Conservation (phyloP, 1,140 invertebrate species). For the Drosophila mojavensis region DNA sequence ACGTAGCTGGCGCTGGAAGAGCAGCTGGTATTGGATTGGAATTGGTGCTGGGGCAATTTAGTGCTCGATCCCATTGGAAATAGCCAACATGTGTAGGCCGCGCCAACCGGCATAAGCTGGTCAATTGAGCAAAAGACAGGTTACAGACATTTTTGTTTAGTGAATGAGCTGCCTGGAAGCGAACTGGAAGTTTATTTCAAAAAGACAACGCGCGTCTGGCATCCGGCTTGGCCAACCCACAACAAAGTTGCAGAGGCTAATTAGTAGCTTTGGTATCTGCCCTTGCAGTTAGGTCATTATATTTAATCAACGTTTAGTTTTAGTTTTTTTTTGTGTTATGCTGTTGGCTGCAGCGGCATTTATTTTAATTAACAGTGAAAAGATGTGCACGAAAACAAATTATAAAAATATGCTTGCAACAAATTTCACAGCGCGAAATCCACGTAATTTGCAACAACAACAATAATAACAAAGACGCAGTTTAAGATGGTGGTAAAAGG, state of each 20-base stretch:
- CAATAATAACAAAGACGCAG: slow-evolving; percentile 25
- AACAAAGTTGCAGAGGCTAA: slow-evolving; percentile 1
- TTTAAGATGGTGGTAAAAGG: slow-evolving; percentile 60
- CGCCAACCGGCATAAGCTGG: slow-evolving; percentile 33
- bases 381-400: slow-evolving; percentile 48
- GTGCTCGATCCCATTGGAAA: slow-evolving; percentile 36
- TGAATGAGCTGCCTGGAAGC: slow-evolving; percentile 10
- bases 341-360: slow-evolving; percentile 37
- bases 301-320: slow-evolving; percentile 35
- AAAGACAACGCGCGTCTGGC: slow-evolving; percentile 8
- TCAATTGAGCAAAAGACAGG: slow-evolving; percentile 21
- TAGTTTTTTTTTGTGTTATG: slow-evolving; percentile 13
- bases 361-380: slow-evolving; percentile 60
- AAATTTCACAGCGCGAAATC: slow-evolving; percentile 69
- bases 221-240: slow-evolving; percentile 5
- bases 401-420: slow-evolving; percentile 60
- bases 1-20: slow-evolving; percentile 22
- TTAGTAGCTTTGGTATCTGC: slow-evolving; percentile 32
- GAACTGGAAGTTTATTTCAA: slow-evolving; percentile 3
- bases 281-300: slow-evolving; percentile 43
- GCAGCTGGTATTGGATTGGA: slow-evolving; percentile 14
- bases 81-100: slow-evolving; percentile 41
- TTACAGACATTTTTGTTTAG: slow-evolving; percentile 27
- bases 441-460: slow-evolving; percentile 53
- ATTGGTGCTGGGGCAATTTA: slow-evolving; percentile 35